These are phyloP conservation scores for Prionailurus bengalensis DNA, from an alignment of 2,113 vertebrate species.

Conservation along the genomic window DNA sequence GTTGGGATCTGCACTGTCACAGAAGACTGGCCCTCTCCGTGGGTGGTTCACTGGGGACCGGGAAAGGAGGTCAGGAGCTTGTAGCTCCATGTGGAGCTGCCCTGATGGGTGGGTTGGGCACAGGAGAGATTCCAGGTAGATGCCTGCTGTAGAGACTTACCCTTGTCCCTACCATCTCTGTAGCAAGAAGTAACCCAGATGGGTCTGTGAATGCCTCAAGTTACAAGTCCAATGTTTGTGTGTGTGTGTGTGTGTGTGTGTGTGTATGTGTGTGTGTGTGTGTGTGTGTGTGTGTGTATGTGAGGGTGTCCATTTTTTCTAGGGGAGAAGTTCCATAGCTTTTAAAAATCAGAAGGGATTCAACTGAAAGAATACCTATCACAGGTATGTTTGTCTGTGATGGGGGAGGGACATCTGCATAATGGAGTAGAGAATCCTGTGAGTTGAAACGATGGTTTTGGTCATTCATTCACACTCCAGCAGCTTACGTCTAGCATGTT, in stretches of 20 bases:
- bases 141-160: background rate
- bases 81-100: too few relatives aligned
- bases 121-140: background rate
- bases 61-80: background rate
- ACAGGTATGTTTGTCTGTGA: background rate
- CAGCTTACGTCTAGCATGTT: conserved; percentile 54
- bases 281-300: background rate
- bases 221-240: rapidly evolving
- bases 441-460: conserved; percentile 1
- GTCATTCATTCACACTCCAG: conserved; percentile 29
- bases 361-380: background rate
- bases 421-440: background rate
- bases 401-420: background rate
- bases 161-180: background rate
- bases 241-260: background rate
- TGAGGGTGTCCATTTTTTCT: background rate
- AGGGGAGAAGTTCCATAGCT: background rate
- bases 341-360: conserved; percentile 10
- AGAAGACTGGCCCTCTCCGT: background rate
- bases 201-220: background rate
- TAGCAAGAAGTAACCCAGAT: background rate
- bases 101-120: rapidly evolving
- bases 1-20: background rate
- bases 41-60: background rate
- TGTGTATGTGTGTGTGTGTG: background rate